Evolutionary conservation across 2,888 invertebrate species (phyloP).

Genomic region (Eilema depressum): DNA sequence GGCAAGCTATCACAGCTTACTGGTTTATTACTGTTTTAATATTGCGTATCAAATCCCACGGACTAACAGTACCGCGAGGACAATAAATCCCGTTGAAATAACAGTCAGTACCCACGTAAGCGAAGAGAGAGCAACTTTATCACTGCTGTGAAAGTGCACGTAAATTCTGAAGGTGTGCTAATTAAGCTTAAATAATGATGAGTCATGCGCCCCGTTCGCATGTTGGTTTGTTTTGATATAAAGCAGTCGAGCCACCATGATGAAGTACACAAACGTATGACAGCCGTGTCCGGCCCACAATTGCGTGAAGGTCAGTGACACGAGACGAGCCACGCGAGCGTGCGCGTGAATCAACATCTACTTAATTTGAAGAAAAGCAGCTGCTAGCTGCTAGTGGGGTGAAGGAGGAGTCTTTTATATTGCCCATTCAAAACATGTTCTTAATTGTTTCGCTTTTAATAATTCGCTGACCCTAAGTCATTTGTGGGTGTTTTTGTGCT

Average conservation of each 20-base stretch:
- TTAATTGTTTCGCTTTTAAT: slow-evolving; percentile 18
- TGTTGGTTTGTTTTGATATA: slow-evolving; percentile 63
- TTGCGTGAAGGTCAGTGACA: slow-evolving; percentile 80
- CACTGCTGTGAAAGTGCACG: slow-evolving; percentile 35
- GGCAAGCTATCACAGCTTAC: not conserved
- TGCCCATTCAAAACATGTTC: slow-evolving; percentile 17
- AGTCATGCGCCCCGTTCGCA: slow-evolving; percentile 40
- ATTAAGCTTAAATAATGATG: slow-evolving; percentile 42
- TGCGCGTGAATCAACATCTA: slow-evolving; percentile 67
- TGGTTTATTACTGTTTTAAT: not conserved
- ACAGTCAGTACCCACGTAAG: slow-evolving; percentile 26
- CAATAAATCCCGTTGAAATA: slow-evolving; percentile 20
- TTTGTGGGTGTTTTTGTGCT: slow-evolving; percentile 17
- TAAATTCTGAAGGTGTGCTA: slow-evolving; percentile 42
- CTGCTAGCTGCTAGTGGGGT: slow-evolving; percentile 44
- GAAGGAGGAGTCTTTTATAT: slow-evolving; percentile 23
- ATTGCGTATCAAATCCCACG: slow-evolving; percentile 13
- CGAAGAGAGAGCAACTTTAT: slow-evolving; percentile 13
- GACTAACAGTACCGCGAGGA: slow-evolving; percentile 15
- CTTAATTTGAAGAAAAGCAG: slow-evolving; percentile 67
- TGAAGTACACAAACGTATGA: slow-evolving; percentile 64
- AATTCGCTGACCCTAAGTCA: not conserved
- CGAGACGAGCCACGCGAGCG: slow-evolving; percentile 51
- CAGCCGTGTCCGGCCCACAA: slow-evolving; percentile 69
- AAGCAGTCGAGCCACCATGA: slow-evolving; percentile 63